Conservation (phyloP, 2,797 vertebrate genomes). For the Pogoniulus pusillus region DNA sequence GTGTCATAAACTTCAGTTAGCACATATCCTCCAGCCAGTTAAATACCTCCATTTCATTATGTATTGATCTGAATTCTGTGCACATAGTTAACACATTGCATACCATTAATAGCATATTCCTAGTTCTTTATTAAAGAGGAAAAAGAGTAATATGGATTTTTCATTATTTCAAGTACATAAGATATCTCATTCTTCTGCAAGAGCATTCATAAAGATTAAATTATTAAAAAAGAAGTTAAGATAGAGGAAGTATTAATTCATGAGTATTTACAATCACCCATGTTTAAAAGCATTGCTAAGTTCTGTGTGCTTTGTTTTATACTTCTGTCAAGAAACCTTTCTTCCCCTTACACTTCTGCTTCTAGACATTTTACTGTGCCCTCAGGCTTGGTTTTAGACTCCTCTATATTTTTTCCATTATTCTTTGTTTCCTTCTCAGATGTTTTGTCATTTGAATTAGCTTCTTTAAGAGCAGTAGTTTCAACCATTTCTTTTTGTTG, state of each 20-base stretch:
- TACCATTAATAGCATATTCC: neutral
- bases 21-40: neutral
- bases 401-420: conserved; percentile 68
- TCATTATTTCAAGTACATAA: conserved; percentile 19
- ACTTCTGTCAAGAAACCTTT: neutral
- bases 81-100: neutral
- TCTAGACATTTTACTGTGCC: conserved; percentile 75
- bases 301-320: neutral
- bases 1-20: neutral
- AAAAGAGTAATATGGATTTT: neutral
- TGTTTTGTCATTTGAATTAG: conserved; percentile 54
- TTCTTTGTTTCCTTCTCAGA: conserved; percentile 71
- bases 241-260: neutral
- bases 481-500: conserved; percentile 77
- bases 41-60: neutral
- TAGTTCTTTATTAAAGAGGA: neutral
- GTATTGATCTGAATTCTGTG: neutral
- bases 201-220: neutral
- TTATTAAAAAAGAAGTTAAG: neutral
- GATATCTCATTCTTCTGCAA: neutral
- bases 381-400: conserved; percentile 60
- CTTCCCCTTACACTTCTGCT: conserved; percentile 76
- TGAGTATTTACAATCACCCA: conserved; percentile 37
- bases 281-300: conserved; percentile 23
- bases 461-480: conserved; percentile 76